A percentile compares a stretch with the other conserved stretches of the same genome.
These are phyloP conservation scores for Brachirus orientalis DNA, from an alignment of 2,113 vertebrate genomes.

Conservation along the genomic window DNA sequence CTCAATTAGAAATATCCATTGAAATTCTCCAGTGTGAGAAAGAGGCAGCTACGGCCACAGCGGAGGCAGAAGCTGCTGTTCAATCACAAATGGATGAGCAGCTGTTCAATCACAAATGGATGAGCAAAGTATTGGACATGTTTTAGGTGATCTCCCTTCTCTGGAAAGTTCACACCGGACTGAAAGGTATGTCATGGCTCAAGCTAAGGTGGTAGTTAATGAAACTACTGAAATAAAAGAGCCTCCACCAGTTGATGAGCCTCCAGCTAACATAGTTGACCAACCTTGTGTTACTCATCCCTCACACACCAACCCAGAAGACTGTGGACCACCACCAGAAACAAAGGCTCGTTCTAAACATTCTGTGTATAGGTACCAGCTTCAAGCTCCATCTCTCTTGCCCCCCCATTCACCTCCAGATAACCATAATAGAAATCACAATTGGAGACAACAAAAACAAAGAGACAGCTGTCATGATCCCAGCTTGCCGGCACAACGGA, in stretches of 20 bases:
- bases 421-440: not conserved
- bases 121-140: not conserved
- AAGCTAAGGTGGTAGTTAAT: not conserved
- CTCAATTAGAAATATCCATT: constrained; percentile 24
- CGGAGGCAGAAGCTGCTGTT: constrained; percentile 14
- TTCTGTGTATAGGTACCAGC: not conserved
- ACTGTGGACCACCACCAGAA: not conserved
- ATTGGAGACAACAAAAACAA: not conserved
- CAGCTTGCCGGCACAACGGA: too few species aligned
- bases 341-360: not conserved
- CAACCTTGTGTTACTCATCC: not conserved
- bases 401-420: not conserved
- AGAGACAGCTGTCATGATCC: not conserved
- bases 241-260: not conserved
- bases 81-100: too few species aligned
- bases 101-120: too few species aligned
- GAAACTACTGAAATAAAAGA: not conserved
- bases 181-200: not conserved
- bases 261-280: not conserved
- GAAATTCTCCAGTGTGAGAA: constrained; percentile 1
- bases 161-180: not conserved
- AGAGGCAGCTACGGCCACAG: constrained; percentile 18
- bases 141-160: not conserved
- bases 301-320: not conserved
- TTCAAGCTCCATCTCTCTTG: not conserved